phyloP scores from a whole-genome alignment of 2,797 vertebrate genomes.

The Sternotherus odoratus region DNA sequence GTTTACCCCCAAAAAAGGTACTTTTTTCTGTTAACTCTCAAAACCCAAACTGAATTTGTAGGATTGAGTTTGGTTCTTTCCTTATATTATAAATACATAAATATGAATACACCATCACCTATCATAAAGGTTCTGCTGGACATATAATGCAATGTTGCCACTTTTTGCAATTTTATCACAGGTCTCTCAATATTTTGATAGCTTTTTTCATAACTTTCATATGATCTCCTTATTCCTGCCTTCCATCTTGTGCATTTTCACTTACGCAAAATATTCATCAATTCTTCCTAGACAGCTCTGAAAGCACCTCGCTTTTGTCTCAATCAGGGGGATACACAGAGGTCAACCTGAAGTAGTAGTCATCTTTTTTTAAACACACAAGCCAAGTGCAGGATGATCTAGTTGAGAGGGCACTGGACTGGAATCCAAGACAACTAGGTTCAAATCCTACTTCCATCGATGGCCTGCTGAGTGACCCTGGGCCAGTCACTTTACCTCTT shows the following conservation, averaged over 20 bases:
- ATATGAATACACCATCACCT: background rate
- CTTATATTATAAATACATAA: background rate
- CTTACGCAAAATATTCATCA: background rate
- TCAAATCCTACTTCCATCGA: rapidly evolving
- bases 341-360: background rate
- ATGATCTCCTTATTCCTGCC: background rate
- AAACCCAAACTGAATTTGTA: background rate
- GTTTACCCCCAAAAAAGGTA: background rate
- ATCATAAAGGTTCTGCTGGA: background rate
- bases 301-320: background rate
- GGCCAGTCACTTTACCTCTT: background rate
- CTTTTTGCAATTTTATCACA: background rate
- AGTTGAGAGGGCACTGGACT: rapidly evolving
- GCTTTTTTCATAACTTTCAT: background rate
- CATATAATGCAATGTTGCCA: background rate
- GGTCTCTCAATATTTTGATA: background rate
- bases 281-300: rapidly evolving
- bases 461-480: rapidly evolving
- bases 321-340: background rate
- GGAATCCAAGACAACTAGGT: background rate
- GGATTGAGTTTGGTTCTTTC: background rate
- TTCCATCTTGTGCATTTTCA: background rate
- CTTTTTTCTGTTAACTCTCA: background rate
- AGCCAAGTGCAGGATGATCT: background rate
- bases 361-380: background rate